Evolutionary conservation across 2,888 invertebrate species (phyloP), one percentile per base, ranked within the genome.

Genomic region (Drosophila kambysellisi): DNA sequence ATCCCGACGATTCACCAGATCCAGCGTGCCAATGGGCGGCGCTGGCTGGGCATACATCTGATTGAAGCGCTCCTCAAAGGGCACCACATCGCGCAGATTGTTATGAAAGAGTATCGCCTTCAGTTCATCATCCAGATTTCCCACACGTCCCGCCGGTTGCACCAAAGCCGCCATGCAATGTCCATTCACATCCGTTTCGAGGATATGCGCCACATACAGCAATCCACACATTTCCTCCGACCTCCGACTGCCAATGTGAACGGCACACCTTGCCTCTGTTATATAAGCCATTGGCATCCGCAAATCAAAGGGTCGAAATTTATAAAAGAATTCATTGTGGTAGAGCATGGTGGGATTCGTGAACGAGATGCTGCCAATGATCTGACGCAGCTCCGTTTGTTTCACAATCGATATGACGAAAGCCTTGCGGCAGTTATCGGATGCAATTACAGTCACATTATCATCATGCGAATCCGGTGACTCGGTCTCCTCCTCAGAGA

Each of bases 21-120:
- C 93, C 84, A 94, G 94, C 7, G 94, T 92, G 3, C 94, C 94
- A 71, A 95, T 94, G 17, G 91, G 92, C 53, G 93, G 93, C 37
- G 79, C 81, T 64, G 94, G 94, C 15, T 93, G 89, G 70, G 95
- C 94, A 65, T 81, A 93, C 84, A 92, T 82, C 15, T 91, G 77
- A 59, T 85, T 87, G 29, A 92, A 92, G 4, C 90, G 91, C 15
- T 95, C 94, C 52, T 95, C 94, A 93, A 96, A 98, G 6, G 97
- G 97, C 43, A 94, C 94, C 39, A 95, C 93, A 92, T 97, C 96
- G 1, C 81, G 84, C 60, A 99, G 94, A 81, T 95, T 95, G 92
- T 97, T 96, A 92, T 97, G 96, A 41, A 96, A 94, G 61, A 99
- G 94, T 88, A 99, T 96, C 9, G 97, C 97, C 85, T 94, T 94